Base-by-base conservation (phyloP, 2,888 invertebrate species). In the Papilio protenor region DNA sequence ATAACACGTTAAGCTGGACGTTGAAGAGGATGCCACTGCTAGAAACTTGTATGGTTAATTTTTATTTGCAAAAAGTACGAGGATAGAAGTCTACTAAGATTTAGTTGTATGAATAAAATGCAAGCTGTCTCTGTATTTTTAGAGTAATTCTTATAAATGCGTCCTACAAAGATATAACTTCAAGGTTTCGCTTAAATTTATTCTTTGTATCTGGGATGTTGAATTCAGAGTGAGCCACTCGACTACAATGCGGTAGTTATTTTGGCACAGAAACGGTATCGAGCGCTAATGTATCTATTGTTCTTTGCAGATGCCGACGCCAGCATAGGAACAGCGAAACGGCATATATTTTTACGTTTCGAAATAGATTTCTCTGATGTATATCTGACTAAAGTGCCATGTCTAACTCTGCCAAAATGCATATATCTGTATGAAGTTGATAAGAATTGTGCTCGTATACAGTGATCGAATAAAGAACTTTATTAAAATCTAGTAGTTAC, bases 231-330 rank as follows among this genome's bases (percentile, higher is more conserved):
- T 45, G 64, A 59, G 74, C 61, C 61, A 74, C 45, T 21, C n/a
- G 47, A 11, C 12, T 57, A 74, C 74, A 74, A 74, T 69, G 74
- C 74, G 52, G 47, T 61, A 27, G 61, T 77, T 74, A 70, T 74
- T 77, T 77, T 77, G 74, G 74, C 70, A 74, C 74, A 70, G 77
- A 59, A 74, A 74, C 61, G 6, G 74, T 77, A 74, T 77, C 74
- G 74, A 77, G 49, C 77, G 77, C 77, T 77, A 77, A 77, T 77
- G 74, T 77, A 74, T 77, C 74, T 40, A 74, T 74, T 77, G 77
- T 77, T 77, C 77, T 74, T 47, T 70, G 4, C 21, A 49, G 77
- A 61, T 40, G 52, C 74, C 74, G 59, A 23, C 74, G 59, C 69
- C 47, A 59, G 59, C 74, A 40, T 49, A 55, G 73, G 52, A 73